Percentiles rank a stretch among this genome's conserved stretches.
These are phyloP conservation scores for Sabatieria punctata DNA, from an alignment of 2,888 invertebrate species.

Conservation along the genomic window DNA sequence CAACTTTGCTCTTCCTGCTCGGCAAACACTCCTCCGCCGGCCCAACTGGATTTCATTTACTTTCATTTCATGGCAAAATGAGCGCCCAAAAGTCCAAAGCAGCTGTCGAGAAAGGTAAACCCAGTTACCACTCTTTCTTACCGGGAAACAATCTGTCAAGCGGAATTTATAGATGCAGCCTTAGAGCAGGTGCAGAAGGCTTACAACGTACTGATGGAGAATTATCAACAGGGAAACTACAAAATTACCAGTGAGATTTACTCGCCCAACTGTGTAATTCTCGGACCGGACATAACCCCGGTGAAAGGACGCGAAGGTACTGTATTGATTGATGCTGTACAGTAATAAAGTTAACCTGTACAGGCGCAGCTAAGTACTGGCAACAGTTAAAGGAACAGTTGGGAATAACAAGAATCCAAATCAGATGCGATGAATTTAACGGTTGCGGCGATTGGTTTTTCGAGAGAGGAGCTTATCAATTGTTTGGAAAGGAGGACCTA, in stretches of 20 bases:
- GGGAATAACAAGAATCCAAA: constrained; percentile 9
- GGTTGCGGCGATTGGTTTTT: constrained; percentile 10
- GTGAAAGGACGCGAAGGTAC: constrained; percentile 10
- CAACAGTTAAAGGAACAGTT: constrained; percentile 9
- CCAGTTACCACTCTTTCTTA: too few relatives aligned
- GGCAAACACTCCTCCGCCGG: too few relatives aligned
- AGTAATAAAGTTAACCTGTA: background rate
- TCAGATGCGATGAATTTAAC: constrained; percentile 10
- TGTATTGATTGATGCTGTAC: too few relatives aligned
- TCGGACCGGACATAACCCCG: constrained; percentile 4
- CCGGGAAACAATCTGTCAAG: too few relatives aligned
- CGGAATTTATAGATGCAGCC: too few relatives aligned
- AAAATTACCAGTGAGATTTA: constrained; percentile 9
- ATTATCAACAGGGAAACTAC: constrained; percentile 9
- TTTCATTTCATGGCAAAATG: too few relatives aligned
- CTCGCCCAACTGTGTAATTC: constrained; percentile 9
- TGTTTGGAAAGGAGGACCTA: too few relatives aligned
- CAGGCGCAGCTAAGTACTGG: constrained; percentile 10
- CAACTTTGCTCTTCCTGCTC: too few relatives aligned
- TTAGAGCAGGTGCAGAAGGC: too few relatives aligned
- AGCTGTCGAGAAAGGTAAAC: too few relatives aligned
- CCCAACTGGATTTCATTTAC: too few relatives aligned
- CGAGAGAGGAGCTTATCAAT: constrained; percentile 8
- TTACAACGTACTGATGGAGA: constrained; percentile 8
- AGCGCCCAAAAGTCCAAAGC: too few relatives aligned